phyloP scores from a whole-genome alignment of 2,888 invertebrate genomes.

The Drosophila phalerata region DNA sequence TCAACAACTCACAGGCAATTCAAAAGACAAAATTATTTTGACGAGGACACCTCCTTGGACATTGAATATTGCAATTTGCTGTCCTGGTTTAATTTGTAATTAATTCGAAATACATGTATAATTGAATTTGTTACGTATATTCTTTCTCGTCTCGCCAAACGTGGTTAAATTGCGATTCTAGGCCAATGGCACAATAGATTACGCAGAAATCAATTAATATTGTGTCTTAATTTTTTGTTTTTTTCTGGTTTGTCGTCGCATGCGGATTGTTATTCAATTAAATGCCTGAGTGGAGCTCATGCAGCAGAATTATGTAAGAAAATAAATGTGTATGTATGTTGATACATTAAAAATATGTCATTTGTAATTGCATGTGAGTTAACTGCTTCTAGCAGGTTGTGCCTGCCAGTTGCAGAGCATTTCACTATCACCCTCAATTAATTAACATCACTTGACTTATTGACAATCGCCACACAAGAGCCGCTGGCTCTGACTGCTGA shows the following conservation, averaged over 20 bases:
- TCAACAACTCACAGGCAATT: conserved; percentile 84
- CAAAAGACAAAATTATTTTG: conserved; percentile 60
- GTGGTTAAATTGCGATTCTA: conserved; percentile 10
- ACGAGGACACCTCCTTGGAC: conserved; percentile 3
- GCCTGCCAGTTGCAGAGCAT: conserved; percentile 44
- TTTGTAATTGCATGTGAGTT: conserved; percentile 62
- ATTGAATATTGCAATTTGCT: neutral
- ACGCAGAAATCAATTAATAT: conserved; percentile 37
- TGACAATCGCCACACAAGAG: conserved; percentile 62
- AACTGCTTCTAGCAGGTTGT: conserved; percentile 60
- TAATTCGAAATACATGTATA: conserved; percentile 18
- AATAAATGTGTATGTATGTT: conserved; percentile 3
- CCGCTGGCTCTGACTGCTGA: conserved; percentile 50
- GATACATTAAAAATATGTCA: conserved; percentile 29
- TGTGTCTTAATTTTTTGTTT: conserved; percentile 17
- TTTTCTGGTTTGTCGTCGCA: neutral
- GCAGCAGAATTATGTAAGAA: conserved; percentile 50
- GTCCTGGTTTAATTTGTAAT: conserved; percentile 50
- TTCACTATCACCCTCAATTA: conserved; percentile 75
- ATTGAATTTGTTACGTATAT: conserved; percentile 16
- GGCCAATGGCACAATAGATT: conserved; percentile 9
- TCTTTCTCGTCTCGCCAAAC: neutral
- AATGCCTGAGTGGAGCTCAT: conserved; percentile 43
- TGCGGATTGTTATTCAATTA: conserved; percentile 42
- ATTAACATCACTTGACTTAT: conserved; percentile 83